Percentiles rank a stretch among this genome's conserved stretches.
Conservation (phyloP, 2,888 invertebrate genomes). For the Drosophila dives region DNA sequence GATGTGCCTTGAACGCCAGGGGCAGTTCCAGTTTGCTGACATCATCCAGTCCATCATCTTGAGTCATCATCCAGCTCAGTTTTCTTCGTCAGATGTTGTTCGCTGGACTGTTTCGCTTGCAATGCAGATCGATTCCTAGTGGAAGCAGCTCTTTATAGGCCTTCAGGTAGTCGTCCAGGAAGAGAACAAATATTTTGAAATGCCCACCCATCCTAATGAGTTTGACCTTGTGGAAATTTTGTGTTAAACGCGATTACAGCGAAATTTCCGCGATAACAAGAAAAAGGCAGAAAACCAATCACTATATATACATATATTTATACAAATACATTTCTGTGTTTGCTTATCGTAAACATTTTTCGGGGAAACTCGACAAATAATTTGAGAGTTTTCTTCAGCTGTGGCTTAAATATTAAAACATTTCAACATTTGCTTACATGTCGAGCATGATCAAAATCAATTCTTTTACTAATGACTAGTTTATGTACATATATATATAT, state of each 20-base stretch:
- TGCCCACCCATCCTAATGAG: slow-evolving; percentile 37
- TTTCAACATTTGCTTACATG: neutral
- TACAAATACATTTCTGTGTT: slow-evolving; percentile 11
- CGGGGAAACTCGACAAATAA: neutral
- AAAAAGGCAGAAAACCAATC: neutral
- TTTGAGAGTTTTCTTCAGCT: neutral
- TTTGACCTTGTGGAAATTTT: slow-evolving; percentile 50
- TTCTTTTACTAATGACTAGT: neutral
- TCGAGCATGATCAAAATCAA: neutral
- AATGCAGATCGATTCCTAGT: slow-evolving; percentile 59
- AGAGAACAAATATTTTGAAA: neutral
- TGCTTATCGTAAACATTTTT: neutral
- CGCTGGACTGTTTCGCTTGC: slow-evolving; percentile 50
- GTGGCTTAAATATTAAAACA: neutral
- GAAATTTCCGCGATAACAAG: slow-evolving; percentile 27
- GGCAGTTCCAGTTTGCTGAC: neutral
- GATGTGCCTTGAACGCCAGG: neutral
- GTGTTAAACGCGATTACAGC: slow-evolving; percentile 13
- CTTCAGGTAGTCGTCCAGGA: slow-evolving; percentile 46
- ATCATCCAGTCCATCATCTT: neutral
- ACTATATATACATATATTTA: neutral
- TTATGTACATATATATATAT: neutral
- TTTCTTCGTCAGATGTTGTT: slow-evolving; percentile 35
- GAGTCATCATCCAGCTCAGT: neutral
- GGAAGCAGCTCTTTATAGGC: slow-evolving; percentile 48